These are phyloP conservation scores for Ceratothoa steindachneri DNA, from an alignment of 2,888 invertebrate genomes.

Conservation along the genomic window DNA sequence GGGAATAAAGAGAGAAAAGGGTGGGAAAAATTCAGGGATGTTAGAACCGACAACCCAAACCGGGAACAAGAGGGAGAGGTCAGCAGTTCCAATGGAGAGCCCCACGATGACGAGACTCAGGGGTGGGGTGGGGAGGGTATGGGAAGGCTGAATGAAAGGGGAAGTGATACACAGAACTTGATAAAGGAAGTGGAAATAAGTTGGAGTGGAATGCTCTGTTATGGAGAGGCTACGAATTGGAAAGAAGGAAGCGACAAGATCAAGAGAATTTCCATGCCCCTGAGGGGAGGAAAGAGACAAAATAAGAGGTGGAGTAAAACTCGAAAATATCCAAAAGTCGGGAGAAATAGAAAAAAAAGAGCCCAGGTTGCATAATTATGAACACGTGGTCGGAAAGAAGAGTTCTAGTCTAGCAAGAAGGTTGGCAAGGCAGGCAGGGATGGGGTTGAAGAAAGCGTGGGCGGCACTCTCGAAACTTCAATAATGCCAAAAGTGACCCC, in stretches of 20 bases:
- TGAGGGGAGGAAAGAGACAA: neutral
- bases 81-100: neutral
- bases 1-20: slow-evolving; percentile 5
- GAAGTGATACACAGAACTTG: neutral
- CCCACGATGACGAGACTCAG: too few species aligned
- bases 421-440: neutral
- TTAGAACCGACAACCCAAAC: slow-evolving; percentile 5
- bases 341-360: too few species aligned
- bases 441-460: neutral
- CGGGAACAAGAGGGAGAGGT: neutral
- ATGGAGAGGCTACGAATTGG: too few species aligned
- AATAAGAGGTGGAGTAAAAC: neutral
- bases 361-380: too few species aligned
- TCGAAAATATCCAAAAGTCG: too few species aligned
- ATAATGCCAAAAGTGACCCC: too few species aligned
- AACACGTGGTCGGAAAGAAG: too few species aligned
- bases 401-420: too few species aligned
- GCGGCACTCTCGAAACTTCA: too few species aligned
- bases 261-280: neutral
- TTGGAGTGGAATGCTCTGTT: neutral
- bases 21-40: neutral
- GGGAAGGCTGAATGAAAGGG: neutral
- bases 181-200: neutral
- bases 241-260: too few species aligned
- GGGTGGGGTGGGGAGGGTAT: neutral